These are phyloP conservation scores for Microtus montanus DNA, from an alignment of 2,113 vertebrate genomes.

Conservation along the genomic window DNA sequence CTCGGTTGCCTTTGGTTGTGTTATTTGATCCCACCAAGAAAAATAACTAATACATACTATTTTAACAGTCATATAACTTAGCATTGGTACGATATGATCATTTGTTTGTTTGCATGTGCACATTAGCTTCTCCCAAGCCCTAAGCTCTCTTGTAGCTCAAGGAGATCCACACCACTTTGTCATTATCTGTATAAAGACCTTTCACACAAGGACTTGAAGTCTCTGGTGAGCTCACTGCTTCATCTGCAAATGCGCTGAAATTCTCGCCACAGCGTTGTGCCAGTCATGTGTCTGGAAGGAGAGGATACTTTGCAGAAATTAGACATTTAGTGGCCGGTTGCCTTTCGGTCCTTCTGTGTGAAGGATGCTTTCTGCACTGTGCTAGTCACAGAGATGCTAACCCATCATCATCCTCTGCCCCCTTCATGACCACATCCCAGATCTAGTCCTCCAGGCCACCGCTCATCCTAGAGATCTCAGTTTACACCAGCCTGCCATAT, in stretches of 20 bases:
- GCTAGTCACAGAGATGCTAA: background rate
- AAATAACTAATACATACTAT: background rate
- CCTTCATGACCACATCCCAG: background rate
- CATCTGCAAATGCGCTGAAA: constrained; percentile 1
- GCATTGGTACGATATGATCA: background rate
- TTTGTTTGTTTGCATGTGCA: background rate
- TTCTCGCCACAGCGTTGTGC: background rate
- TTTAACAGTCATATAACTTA: background rate
- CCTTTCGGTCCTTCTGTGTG: background rate
- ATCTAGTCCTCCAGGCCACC: background rate
- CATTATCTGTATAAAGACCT: background rate
- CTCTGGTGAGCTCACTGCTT: background rate
- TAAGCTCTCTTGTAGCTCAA: background rate
- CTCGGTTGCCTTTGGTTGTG: background rate
- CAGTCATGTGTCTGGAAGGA: background rate
- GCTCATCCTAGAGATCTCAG: background rate
- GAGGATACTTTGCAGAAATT: background rate
- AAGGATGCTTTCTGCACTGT: background rate
- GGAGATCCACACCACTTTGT: background rate
- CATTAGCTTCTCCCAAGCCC: background rate
- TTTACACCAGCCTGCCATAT: background rate
- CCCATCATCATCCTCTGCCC: background rate
- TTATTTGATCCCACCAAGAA: background rate
- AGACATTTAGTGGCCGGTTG: background rate
- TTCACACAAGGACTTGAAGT: background rate